Percentiles rank a stretch among this genome's conserved stretches.
Evolutionary conservation across 2,797 vertebrate genomes (phyloP).

Genomic region (Pogoniulus pusillus): DNA sequence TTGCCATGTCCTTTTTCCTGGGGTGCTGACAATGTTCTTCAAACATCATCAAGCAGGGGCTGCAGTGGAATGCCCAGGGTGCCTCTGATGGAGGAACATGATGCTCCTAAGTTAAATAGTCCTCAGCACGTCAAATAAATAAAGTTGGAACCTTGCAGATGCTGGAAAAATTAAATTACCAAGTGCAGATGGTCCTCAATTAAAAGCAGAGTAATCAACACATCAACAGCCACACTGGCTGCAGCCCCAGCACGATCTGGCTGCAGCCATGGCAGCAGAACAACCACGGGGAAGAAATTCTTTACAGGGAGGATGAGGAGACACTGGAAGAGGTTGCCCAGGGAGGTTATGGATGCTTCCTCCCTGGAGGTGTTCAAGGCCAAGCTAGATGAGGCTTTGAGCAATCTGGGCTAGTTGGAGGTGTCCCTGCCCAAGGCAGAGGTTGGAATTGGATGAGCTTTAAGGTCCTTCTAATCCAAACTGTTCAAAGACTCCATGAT

Average conservation of each 20-base stretch:
- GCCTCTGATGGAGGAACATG: neutral
- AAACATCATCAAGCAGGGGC: neutral
- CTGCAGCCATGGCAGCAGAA: accelerated
- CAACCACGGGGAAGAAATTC: too few relatives aligned
- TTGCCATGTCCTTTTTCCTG: neutral
- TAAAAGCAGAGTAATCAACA: neutral
- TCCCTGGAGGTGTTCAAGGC: too few relatives aligned
- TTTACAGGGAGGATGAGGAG: too few relatives aligned
- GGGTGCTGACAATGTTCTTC: neutral
- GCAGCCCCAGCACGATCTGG: neutral
- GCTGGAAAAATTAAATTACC: conserved; percentile 22
- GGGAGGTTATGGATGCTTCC: too few relatives aligned
- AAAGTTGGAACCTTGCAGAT: conserved; percentile 40
- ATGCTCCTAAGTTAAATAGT: neutral
- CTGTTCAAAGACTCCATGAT: too few relatives aligned
- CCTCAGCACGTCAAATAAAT: conserved; percentile 5
- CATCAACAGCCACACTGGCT: neutral
- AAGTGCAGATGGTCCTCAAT: conserved; percentile 35
- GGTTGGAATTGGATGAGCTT: too few relatives aligned
- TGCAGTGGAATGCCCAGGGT: neutral
- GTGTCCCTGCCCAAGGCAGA: too few relatives aligned
- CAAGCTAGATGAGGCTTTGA: too few relatives aligned
- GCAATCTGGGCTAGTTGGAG: too few relatives aligned
- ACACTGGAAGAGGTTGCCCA: too few relatives aligned
- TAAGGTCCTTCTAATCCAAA: too few relatives aligned